phyloP scores from a whole-genome alignment of 2,888 invertebrate genomes.

The Drosophila stalkeri region DNA sequence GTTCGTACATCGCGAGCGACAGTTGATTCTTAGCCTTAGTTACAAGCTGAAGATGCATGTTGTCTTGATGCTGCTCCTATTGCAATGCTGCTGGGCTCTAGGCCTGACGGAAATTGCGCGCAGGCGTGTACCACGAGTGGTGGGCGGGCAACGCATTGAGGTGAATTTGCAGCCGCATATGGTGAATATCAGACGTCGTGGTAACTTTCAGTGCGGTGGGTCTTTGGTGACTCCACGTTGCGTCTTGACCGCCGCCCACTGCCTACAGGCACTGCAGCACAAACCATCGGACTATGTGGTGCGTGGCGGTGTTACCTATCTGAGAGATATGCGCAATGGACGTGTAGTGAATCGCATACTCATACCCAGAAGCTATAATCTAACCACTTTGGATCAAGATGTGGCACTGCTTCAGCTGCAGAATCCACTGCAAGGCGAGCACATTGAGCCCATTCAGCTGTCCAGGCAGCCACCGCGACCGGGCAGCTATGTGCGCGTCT shows the following conservation, averaged over 20 bases:
- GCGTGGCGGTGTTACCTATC: constrained; percentile 72
- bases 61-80: constrained; percentile 16
- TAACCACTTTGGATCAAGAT: constrained; percentile 70
- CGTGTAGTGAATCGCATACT: constrained; percentile 59
- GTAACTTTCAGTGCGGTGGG: constrained; percentile 80
- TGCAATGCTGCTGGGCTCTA: constrained; percentile 3
- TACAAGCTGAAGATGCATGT: constrained; percentile 27
- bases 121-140: constrained; percentile 68
- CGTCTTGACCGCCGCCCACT: constrained; percentile 82
- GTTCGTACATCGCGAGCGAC: constrained; percentile 15
- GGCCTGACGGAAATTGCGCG: neutral
- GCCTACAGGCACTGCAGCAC: constrained; percentile 50
- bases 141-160: constrained; percentile 73
- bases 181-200: constrained; percentile 73
- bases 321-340: constrained; percentile 64
- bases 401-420: constrained; percentile 73
- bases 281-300: constrained; percentile 62
- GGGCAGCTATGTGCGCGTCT: constrained; percentile 67
- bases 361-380: constrained; percentile 58
- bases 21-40: constrained; percentile 27
- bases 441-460: constrained; percentile 58
- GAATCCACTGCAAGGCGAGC: constrained; percentile 48
- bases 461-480: constrained; percentile 37
- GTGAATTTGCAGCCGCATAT: constrained; percentile 71
- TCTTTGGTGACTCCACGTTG: constrained; percentile 75